These are phyloP conservation scores for Panzeria rudis DNA, from an alignment of 2,888 invertebrate genomes.

Conservation along the genomic window DNA sequence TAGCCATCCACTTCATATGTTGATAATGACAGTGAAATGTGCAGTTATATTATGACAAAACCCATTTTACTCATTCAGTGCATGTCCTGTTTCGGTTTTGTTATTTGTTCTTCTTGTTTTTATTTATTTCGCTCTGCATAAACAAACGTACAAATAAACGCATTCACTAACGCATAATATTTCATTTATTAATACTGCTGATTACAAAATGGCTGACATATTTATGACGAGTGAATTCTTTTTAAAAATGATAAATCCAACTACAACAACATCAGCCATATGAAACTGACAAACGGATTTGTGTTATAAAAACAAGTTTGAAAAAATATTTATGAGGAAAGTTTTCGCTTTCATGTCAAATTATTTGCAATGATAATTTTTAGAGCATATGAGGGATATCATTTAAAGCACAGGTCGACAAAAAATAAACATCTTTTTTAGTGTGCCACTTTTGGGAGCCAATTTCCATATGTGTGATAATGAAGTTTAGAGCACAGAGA, in stretches of 20 bases:
- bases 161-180: not conserved
- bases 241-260: conserved; percentile 41
- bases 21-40: conserved; percentile 67
- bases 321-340: not conserved
- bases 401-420: no score
- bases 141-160: conserved; percentile 18
- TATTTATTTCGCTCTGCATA: conserved; percentile 12
- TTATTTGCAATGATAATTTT: conserved; percentile 25
- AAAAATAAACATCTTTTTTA: no score
- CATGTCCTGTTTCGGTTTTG: conserved; percentile 34
- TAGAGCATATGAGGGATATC: not conserved
- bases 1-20: conserved; percentile 57
- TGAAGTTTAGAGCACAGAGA: no score
- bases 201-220: conserved; percentile 51
- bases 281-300: conserved; percentile 56
- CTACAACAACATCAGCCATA: conserved; percentile 24
- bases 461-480: no score
- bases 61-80: conserved; percentile 42
- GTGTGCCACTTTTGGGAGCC: no score
- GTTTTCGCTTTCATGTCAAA: conserved; percentile 35
- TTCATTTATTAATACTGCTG: not conserved
- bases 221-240: conserved; percentile 51
- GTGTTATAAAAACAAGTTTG: not conserved
- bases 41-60: conserved; percentile 47
- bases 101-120: no score